Evolutionary conservation across 1,140 invertebrate genomes (phyloP).

Genomic region (Sinonovacula constricta): DNA sequence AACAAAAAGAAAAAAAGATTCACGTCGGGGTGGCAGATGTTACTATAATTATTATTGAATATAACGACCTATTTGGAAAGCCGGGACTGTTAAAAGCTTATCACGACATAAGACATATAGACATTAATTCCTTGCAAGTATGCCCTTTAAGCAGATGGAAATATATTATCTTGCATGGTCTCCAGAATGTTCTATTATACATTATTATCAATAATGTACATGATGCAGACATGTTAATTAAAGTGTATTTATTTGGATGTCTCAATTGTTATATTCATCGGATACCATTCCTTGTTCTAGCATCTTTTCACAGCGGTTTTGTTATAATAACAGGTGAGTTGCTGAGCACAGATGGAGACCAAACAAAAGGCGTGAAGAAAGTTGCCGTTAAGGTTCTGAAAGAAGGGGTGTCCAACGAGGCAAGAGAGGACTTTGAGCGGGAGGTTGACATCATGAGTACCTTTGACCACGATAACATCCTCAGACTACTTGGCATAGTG

Average conservation of each 20-base stretch:
- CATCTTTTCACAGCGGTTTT: not conserved
- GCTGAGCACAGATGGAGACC: conserved; percentile 33
- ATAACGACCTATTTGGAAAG: no score
- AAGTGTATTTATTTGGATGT: not conserved
- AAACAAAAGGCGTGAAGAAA: conserved; percentile 73
- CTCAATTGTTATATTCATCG: not conserved
- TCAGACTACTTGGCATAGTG: conserved; percentile 90
- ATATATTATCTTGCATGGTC: no score
- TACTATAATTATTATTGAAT: no score
- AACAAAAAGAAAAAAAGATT: no score
- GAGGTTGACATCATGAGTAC: conserved; percentile 95
- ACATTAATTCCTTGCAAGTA: no score
- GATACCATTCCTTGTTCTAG: not conserved
- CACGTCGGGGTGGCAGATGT: no score
- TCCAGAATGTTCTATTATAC: no score
- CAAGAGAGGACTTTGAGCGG: conserved; percentile 90
- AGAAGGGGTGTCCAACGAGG: conserved; percentile 88
- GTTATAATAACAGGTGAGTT: conserved; percentile 68
- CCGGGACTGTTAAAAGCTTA: no score
- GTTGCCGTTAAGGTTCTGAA: conserved; percentile 94
- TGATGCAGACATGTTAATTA: no score
- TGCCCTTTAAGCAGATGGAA: no score
- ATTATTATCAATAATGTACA: no score
- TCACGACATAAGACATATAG: no score
- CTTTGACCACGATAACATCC: conserved; percentile 92